Evolutionary conservation across 2,113 vertebrate genomes (phyloP).

Genomic region (Carassius gibelio): DNA sequence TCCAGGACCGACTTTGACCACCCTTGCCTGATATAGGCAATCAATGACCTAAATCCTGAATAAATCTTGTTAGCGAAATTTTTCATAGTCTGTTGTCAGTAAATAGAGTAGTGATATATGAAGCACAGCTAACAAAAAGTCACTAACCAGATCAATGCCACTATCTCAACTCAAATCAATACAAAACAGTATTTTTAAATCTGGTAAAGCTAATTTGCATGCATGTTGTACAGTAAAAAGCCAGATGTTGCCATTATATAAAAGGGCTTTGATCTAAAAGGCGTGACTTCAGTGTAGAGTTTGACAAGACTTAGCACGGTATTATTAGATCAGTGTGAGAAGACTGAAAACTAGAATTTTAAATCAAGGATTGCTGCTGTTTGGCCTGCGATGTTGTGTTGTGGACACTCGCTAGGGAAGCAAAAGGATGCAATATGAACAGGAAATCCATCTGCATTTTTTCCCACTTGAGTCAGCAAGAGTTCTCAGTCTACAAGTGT

Average conservation of each 20-base stretch:
- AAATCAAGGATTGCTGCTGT: not conserved
- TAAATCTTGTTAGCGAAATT: not conserved
- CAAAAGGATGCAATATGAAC: slow-evolving; percentile 49
- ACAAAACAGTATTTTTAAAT: not conserved
- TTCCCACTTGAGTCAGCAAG: slow-evolving; percentile 71
- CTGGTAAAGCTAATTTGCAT: not conserved
- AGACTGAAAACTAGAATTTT: not conserved
- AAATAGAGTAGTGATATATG: too few species aligned
- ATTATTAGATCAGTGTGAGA: not conserved
- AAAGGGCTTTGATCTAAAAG: not conserved
- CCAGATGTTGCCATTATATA: not conserved
- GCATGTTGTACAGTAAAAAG: not conserved
- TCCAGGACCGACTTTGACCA: too few species aligned
- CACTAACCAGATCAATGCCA: too few species aligned
- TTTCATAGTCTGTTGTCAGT: not conserved
- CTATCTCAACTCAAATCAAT: too few species aligned
- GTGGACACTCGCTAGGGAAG: slow-evolving; percentile 55
- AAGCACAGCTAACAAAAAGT: too few species aligned
- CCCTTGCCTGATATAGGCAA: not conserved
- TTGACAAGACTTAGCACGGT: not conserved
- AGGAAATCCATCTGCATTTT: slow-evolving; percentile 62
- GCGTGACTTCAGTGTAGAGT: not conserved
- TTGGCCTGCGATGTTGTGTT: not conserved
- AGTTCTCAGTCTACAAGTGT: not conserved
- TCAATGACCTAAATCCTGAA: not conserved